A percentile compares a stretch with the other conserved stretches of the same genome.
These are phyloP conservation scores for Phenganax marumi DNA, from an alignment of 92 coral and sea anemone genomes.

Conservation along the genomic window DNA sequence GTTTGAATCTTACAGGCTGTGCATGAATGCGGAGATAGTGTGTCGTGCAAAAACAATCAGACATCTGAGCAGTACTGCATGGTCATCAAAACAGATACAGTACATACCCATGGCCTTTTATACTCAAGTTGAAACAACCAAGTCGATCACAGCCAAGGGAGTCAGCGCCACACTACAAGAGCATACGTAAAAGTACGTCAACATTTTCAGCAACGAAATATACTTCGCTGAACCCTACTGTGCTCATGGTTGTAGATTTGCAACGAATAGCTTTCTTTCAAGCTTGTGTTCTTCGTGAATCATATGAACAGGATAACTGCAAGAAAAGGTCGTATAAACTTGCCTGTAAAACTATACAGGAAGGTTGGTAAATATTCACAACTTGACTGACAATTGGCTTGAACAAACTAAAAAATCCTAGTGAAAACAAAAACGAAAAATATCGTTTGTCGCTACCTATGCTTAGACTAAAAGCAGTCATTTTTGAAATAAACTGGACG, in stretches of 20 bases:
- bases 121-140: slow-evolving; percentile 95
- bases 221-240: too few species aligned
- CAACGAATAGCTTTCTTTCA: background rate
- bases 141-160: slow-evolving; percentile 96
- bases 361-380: slow-evolving; percentile 85
- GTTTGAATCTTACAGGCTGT: too few species aligned
- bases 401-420: slow-evolving; percentile 86
- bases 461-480: background rate
- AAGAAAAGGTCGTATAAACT: background rate
- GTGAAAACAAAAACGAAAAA: slow-evolving; percentile 2
- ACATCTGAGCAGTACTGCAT: background rate
- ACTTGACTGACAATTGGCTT: slow-evolving; percentile 83
- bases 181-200: background rate
- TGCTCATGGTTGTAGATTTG: background rate
- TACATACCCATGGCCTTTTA: slow-evolving; percentile 95
- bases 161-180: slow-evolving; percentile 87
- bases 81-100: background rate
- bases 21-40: background rate
- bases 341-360: slow-evolving; percentile 90
- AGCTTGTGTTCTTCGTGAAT: too few species aligned
- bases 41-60: background rate
- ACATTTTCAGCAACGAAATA: background rate
- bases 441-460: background rate
- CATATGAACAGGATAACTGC: too few species aligned
- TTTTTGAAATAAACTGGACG: too few species aligned